These are phyloP conservation scores for Drosophila novamexicana DNA, from an alignment of 1,140 invertebrate species.

Conservation along the genomic window DNA sequence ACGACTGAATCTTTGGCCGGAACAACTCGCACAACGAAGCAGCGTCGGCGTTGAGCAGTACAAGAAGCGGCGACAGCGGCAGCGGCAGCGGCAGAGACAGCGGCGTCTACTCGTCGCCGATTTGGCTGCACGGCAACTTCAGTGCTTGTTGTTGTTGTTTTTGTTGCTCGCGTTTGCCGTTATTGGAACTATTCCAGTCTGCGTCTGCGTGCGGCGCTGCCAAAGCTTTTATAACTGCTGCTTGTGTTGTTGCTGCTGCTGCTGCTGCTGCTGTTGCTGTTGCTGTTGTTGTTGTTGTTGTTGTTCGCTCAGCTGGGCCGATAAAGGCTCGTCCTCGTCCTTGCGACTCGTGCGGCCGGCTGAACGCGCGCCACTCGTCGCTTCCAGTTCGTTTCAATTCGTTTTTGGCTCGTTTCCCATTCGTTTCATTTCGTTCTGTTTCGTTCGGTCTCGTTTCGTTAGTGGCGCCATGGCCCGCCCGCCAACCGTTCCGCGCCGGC, in stretches of 20 bases:
- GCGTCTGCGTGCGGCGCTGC: conserved; percentile 40
- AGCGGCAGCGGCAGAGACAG: conserved; percentile 16
- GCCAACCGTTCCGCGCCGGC: conserved; percentile 42
- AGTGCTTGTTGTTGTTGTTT: conserved; percentile 27
- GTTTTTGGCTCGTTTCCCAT: conserved; percentile 29
- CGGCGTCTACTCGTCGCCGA: conserved; percentile 49
- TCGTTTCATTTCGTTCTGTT: conserved; percentile 38
- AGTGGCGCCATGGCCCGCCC: conserved; percentile 19
- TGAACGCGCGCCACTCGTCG: conserved; percentile 27
- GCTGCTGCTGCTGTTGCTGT: neutral
- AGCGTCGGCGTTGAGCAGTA: conserved; percentile 19
- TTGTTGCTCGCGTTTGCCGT: conserved; percentile 33
- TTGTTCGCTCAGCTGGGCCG: conserved; percentile 49
- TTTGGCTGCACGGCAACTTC: conserved; percentile 56
- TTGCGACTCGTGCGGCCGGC: conserved; percentile 29
- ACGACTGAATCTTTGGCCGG: conserved; percentile 76
- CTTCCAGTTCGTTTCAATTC: conserved; percentile 39
- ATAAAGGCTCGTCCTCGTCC: conserved; percentile 51
- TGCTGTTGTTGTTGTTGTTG: neutral
- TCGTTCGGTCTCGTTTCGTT: conserved; percentile 24
- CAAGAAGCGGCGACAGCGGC: conserved; percentile 6
- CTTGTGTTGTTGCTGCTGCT: conserved; percentile 4
- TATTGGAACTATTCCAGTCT: conserved; percentile 51
- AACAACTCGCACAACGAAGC: conserved; percentile 73
- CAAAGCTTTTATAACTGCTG: conserved; percentile 42